These are phyloP conservation scores for Spheniscus humboldti DNA, from an alignment of 2,797 vertebrate species.

Conservation along the genomic window DNA sequence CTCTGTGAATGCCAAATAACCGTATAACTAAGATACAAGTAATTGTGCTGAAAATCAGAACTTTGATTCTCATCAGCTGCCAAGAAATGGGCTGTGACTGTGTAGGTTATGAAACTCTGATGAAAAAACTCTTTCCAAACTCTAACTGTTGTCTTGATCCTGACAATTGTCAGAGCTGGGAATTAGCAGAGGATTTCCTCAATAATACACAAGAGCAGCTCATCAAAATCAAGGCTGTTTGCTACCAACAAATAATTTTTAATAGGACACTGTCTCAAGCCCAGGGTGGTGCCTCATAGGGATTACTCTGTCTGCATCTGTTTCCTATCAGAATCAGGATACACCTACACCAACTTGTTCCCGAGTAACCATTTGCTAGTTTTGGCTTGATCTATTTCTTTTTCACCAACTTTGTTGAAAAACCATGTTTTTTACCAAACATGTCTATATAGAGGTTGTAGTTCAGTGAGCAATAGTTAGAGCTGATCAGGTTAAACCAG, in stretches of 20 bases:
- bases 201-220: neutral
- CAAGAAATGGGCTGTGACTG: neutral
- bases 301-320: neutral
- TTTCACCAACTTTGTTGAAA: neutral
- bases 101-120: neutral
- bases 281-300: rapidly evolving
- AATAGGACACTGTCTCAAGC: neutral
- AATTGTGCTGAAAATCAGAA: neutral
- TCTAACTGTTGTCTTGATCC: neutral
- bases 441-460: neutral
- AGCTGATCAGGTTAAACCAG: neutral
- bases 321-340: neutral
- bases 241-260: neutral
- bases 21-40: neutral
- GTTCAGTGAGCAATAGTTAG: neutral
- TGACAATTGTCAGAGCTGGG: neutral
- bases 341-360: neutral
- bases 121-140: neutral
- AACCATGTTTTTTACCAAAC: neutral
- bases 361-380: neutral
- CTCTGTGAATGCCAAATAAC: neutral
- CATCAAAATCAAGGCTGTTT: neutral
- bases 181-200: neutral
- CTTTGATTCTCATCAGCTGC: neutral
- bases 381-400: neutral